phyloP scores from a whole-genome alignment of 2,797 vertebrate species.

The Morelia viridis region DNA sequence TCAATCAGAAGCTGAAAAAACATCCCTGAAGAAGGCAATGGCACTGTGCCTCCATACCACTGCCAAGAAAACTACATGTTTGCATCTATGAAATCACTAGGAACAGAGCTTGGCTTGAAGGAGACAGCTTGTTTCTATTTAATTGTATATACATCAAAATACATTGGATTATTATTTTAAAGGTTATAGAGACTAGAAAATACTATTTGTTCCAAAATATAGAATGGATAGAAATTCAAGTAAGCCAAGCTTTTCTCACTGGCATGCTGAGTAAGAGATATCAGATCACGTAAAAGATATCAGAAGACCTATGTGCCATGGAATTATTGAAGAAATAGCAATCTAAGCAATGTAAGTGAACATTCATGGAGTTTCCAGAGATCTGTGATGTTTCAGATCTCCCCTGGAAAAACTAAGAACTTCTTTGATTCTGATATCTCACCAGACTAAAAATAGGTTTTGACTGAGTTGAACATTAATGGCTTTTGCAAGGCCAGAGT shows the following conservation, averaged over 20 bases:
- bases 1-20: background rate
- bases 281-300: background rate
- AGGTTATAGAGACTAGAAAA: background rate
- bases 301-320: background rate
- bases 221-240: fast-evolving
- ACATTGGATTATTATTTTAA: background rate
- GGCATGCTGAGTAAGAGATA: background rate
- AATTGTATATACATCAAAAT: background rate
- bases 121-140: background rate
- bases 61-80: background rate
- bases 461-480: slow-evolving; percentile 38
- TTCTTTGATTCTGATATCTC: slow-evolving; percentile 25
- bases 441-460: slow-evolving; percentile 55
- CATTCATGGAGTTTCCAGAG: background rate
- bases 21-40: background rate
- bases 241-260: background rate
- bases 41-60: background rate
- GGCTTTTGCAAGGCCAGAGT: slow-evolving; percentile 28
- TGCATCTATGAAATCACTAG: background rate
- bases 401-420: slow-evolving; percentile 11
- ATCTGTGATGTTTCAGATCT: background rate
- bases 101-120: background rate
- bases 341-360: background rate
- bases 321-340: background rate
- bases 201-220: background rate